Conservation (phyloP, 2,797 vertebrate species). For the Sebastes goodei region DNA sequence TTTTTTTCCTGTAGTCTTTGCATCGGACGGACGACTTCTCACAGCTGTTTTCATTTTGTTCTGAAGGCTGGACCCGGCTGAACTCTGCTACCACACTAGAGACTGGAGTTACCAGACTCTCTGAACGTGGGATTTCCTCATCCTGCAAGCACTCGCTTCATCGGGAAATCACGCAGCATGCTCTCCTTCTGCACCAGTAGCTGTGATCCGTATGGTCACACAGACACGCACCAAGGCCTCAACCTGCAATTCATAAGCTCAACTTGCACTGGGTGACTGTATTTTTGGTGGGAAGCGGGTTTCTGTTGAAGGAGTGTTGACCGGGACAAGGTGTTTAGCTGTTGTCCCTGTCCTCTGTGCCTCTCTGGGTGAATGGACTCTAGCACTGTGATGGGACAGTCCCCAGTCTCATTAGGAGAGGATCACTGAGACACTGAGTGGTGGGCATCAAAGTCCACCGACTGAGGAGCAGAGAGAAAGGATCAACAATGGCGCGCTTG, state of each 20-base stretch:
- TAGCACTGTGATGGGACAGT: neutral
- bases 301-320: neutral
- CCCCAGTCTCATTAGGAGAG: conserved; percentile 8
- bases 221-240: too few species aligned
- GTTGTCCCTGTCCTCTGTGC: neutral
- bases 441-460: conserved; percentile 29
- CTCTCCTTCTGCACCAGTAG: too few species aligned
- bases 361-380: conserved; percentile 18
- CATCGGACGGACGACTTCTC: too few species aligned
- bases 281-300: neutral
- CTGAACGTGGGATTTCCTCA: too few species aligned
- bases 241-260: neutral
- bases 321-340: neutral
- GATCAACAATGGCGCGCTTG: conserved; percentile 61
- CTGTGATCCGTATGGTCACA: too few species aligned
- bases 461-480: conserved; percentile 23
- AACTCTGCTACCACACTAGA: too few species aligned
- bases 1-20: too few species aligned
- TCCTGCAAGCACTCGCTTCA: too few species aligned
- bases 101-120: too few species aligned
- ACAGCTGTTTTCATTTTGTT: too few species aligned
- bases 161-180: too few species aligned
- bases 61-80: too few species aligned
- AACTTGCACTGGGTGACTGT: neutral
- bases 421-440: conserved; percentile 20